Evolutionary conservation across 2,113 vertebrate species (phyloP).

Genomic region (Pampusana beccarii): DNA sequence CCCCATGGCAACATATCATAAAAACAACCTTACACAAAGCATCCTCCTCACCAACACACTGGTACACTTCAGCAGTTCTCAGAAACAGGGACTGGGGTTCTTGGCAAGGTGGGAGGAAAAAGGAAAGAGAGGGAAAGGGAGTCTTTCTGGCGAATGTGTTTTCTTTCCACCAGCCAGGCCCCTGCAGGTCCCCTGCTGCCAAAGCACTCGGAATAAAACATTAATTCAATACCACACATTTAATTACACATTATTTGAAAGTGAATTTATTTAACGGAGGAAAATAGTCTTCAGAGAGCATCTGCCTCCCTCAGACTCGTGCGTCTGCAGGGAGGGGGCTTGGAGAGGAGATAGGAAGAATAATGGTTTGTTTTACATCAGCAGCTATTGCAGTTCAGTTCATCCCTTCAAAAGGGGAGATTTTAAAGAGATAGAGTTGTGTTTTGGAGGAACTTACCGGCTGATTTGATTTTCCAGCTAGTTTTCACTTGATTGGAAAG

Average conservation of each 20-base stretch:
- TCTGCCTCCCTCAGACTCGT: slow-evolving; percentile 53
- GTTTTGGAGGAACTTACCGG: slow-evolving; percentile 45
- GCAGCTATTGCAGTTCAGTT: slow-evolving; percentile 49
- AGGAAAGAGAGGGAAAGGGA: background rate
- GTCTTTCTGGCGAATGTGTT: slow-evolving; percentile 55
- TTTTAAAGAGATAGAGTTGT: slow-evolving; percentile 58
- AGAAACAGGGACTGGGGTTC: background rate
- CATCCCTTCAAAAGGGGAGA: slow-evolving; percentile 34
- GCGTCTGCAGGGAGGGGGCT: slow-evolving; percentile 41
- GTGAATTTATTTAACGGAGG: slow-evolving; percentile 73
- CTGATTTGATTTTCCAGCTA: slow-evolving; percentile 59
- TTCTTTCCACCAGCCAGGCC: slow-evolving; percentile 65
- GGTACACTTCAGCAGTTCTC: background rate
- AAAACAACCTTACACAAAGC: background rate
- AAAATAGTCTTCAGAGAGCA: slow-evolving; percentile 71
- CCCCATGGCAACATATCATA: fast-evolving
- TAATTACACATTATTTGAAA: slow-evolving; percentile 79
- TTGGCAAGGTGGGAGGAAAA: slow-evolving; percentile 31
- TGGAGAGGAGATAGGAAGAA: slow-evolving; percentile 33
- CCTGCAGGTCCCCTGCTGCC: slow-evolving; percentile 62
- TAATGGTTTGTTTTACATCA: slow-evolving; percentile 66
- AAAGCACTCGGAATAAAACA: slow-evolving; percentile 75
- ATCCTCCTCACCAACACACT: fast-evolving
- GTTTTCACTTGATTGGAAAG: slow-evolving; percentile 64
- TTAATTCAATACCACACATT: slow-evolving; percentile 76